Evolutionary conservation across 2,888 invertebrate genomes (phyloP).

Genomic region (Nycteola revayana): DNA sequence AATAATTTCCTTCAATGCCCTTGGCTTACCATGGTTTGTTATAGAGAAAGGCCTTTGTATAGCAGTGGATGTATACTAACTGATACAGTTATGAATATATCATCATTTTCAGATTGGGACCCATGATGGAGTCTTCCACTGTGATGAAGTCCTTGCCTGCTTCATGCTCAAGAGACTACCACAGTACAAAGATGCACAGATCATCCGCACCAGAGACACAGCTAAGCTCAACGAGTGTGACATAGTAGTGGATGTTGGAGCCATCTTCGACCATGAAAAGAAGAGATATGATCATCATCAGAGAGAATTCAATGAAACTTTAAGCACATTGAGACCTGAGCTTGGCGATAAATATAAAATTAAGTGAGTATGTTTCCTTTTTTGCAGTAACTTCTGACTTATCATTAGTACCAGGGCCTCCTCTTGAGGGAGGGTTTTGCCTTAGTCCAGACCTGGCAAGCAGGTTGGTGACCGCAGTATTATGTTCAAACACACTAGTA

Average conservation of each 20-base stretch:
- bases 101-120: conserved; percentile 84
- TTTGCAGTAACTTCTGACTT: no score
- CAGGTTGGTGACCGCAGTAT: no score
- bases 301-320: conserved; percentile 85
- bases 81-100: not conserved
- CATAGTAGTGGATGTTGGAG: conserved; percentile 97
- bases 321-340: conserved; percentile 84
- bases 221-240: conserved; percentile 90
- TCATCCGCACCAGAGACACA: conserved; percentile 85
- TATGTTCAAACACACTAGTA: no score
- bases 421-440: no score
- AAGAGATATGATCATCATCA: conserved; percentile 98
- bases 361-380: conserved; percentile 53
- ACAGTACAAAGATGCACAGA: conserved; percentile 89
- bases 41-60: no score
- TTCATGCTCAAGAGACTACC: conserved; percentile 93
- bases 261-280: conserved; percentile 87
- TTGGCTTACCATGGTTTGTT: no score
- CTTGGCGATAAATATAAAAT: conserved; percentile 82
- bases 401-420: no score
- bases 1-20: no score
- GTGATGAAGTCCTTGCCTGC: conserved; percentile 97
- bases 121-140: conserved; percentile 93
- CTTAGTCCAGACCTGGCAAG: no score
- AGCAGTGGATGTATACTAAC: no score